Conservation (phyloP, 2,888 invertebrate species). For the Danaus chrysippus region DNA sequence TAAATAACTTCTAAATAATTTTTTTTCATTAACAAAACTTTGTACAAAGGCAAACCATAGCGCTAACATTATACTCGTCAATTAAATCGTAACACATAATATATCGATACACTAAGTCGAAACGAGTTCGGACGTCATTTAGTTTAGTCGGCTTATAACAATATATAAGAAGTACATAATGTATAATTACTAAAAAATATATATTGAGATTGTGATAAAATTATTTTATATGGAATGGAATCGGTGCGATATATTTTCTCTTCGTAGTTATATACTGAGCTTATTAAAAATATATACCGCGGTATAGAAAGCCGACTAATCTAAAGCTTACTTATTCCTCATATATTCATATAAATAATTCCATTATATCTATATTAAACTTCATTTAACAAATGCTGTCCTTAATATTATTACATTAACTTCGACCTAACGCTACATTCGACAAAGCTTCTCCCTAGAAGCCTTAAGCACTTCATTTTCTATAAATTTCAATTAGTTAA, state of each 20-base stretch:
- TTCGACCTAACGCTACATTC: constrained; percentile 25
- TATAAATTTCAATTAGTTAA: constrained; percentile 22
- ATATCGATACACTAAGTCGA: constrained; percentile 9
- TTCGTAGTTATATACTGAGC: no score
- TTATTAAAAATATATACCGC: not conserved
- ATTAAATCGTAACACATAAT: constrained; percentile 13
- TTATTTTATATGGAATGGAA: no score
- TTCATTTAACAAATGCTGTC: constrained; percentile 25
- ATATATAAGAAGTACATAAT: no score
- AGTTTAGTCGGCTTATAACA: constrained; percentile 2
- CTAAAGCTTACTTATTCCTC: constrained; percentile 3
- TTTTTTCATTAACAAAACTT: constrained; percentile 24
- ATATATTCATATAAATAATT: constrained; percentile 18
- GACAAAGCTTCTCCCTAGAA: constrained; percentile 32
- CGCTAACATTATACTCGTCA: constrained; percentile 21
- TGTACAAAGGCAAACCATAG: constrained; percentile 28
- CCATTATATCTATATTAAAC: constrained; percentile 24
- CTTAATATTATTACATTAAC: constrained; percentile 18
- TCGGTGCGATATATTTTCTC: no score
- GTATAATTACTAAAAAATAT: no score
- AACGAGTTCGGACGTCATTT: not conserved
- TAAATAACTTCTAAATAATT: constrained; percentile 27
- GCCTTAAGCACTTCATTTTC: constrained; percentile 31
- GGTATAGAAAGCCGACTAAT: not conserved
- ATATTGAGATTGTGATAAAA: no score